Evolutionary conservation across 2,888 invertebrate species (phyloP).

Genomic region (Athrips mouffetella): DNA sequence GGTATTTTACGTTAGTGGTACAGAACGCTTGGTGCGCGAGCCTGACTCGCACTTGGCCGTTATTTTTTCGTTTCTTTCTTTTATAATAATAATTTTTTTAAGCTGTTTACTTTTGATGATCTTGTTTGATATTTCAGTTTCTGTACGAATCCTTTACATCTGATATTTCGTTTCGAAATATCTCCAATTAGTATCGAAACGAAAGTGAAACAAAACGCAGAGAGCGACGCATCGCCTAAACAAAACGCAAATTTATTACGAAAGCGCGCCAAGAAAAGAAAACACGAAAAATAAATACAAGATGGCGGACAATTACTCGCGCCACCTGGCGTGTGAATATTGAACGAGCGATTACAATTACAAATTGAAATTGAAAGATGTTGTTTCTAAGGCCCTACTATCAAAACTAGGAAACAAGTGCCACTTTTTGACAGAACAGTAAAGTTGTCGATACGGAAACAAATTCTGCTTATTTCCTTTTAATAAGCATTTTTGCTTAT

Average conservation of each 20-base stretch:
- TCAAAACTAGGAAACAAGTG: background rate
- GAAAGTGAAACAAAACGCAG: background rate
- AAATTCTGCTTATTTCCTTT: too few species aligned
- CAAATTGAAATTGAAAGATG: conserved; percentile 5
- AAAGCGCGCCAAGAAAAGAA: conserved; percentile 16
- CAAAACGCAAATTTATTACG: background rate
- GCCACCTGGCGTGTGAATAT: conserved; percentile 42
- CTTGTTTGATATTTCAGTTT: too few species aligned
- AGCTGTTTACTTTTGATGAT: too few species aligned
- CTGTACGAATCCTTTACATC: background rate
- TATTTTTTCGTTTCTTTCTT: too few species aligned
- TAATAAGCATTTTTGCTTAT: too few species aligned
- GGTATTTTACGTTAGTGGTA: too few species aligned
- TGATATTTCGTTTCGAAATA: background rate
- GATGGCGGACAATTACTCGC: conserved; percentile 33
- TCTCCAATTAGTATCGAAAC: conserved; percentile 1
- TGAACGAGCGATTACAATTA: conserved; percentile 26
- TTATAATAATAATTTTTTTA: too few species aligned
- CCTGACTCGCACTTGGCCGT: too few species aligned
- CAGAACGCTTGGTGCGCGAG: too few species aligned
- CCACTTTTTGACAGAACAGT: too few species aligned
- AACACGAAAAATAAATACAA: conserved; percentile 26
- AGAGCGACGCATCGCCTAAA: background rate
- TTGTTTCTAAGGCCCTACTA: conserved; percentile 6
- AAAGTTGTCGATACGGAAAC: too few species aligned